A percentile compares a stretch with the other conserved stretches of the same genome.
These are phyloP conservation scores for Drosophila santomea DNA, from an alignment of 1,140 invertebrate species.

Conservation along the genomic window DNA sequence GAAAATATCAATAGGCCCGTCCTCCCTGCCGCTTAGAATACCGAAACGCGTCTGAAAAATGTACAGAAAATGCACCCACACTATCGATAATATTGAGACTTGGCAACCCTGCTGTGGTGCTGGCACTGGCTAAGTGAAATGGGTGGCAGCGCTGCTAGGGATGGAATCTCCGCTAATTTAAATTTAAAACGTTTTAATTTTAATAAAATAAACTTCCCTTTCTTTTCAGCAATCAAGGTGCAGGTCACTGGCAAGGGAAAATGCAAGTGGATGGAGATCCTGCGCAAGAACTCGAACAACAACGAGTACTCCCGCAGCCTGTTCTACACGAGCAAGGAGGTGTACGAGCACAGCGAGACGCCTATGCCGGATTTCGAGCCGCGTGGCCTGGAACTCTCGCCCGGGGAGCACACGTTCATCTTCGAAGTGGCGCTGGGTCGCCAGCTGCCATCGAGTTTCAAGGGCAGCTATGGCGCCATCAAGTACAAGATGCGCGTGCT, in stretches of 20 bases:
- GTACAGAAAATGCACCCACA: background rate
- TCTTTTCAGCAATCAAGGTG: slow-evolving; percentile 71
- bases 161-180: background rate
- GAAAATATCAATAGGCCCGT: background rate
- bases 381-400: slow-evolving; percentile 64
- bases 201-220: background rate
- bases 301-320: slow-evolving; percentile 75
- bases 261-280: slow-evolving; percentile 83
- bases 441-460: slow-evolving; percentile 73
- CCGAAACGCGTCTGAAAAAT: background rate
- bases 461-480: slow-evolving; percentile 77
- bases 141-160: background rate
- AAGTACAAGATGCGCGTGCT: slow-evolving; percentile 83
- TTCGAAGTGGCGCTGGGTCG: slow-evolving; percentile 68
- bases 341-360: slow-evolving; percentile 76
- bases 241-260: slow-evolving; percentile 83
- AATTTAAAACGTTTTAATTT: too few species aligned
- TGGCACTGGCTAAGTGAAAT: background rate
- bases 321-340: slow-evolving; percentile 81
- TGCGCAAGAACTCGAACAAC: slow-evolving; percentile 76
- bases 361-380: slow-evolving; percentile 72
- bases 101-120: background rate
- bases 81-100: background rate
- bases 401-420: slow-evolving; percentile 76
- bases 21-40: background rate